Evolutionary conservation across 2,113 vertebrate genomes (phyloP).

Genomic region (Cacatua alba): DNA sequence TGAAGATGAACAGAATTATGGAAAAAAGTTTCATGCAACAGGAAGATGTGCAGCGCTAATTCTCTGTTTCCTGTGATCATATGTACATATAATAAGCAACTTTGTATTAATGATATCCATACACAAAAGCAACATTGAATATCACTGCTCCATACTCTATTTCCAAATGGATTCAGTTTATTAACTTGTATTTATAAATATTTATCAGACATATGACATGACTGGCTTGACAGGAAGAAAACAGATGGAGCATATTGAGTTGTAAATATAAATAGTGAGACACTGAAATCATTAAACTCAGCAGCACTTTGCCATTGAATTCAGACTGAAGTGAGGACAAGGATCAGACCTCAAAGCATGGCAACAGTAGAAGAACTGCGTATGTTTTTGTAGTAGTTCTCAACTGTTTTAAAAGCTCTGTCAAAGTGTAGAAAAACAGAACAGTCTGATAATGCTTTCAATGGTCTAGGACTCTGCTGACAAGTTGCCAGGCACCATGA

Average conservation of each 20-base stretch:
- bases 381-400: not conserved
- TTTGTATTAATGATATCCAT: not conserved
- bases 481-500: not conserved
- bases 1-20: not conserved
- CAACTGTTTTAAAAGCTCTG: not conserved
- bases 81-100: not conserved
- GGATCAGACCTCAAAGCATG: not conserved
- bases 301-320: not conserved
- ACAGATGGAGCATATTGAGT: not conserved
- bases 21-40: not conserved
- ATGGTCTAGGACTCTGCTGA: not conserved
- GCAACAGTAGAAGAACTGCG: not conserved
- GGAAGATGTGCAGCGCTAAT: not conserved
- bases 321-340: not conserved
- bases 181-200: slow-evolving; percentile 29
- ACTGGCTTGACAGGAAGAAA: slow-evolving; percentile 28
- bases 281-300: not conserved
- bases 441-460: not conserved
- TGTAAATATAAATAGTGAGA: not conserved
- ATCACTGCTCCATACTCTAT: not conserved
- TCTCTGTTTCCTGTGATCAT: not conserved
- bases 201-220: slow-evolving; percentile 7
- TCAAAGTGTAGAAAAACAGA: not conserved
- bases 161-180: slow-evolving; percentile 11
- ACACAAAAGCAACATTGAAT: not conserved